These are phyloP conservation scores for Enteromius viviparus DNA, from an alignment of 2,797 vertebrate species.

Conservation along the genomic window DNA sequence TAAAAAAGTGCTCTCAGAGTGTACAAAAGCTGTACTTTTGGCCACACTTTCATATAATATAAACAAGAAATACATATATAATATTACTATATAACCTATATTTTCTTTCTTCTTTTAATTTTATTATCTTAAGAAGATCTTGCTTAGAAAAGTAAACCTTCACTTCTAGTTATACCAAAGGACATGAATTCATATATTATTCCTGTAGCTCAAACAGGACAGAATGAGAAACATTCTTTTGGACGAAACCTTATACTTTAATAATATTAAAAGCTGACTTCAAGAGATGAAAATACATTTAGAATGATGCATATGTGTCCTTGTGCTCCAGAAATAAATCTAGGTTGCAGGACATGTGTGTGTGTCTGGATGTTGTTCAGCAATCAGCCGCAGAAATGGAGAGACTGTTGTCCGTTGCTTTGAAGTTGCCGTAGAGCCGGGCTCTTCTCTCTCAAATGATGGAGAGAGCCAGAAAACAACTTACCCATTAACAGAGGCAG, in stretches of 20 bases:
- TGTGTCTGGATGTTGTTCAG: constrained; percentile 62
- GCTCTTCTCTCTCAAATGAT: constrained; percentile 70
- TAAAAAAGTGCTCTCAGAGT: too few species aligned
- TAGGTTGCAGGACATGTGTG: background rate
- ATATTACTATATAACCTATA: too few species aligned
- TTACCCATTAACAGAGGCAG: constrained; percentile 71
- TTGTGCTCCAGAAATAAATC: constrained; percentile 8
- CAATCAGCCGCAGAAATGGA: constrained; percentile 77
- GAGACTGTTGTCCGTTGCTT: constrained; percentile 65
- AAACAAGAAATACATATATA: too few species aligned
- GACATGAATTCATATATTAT: background rate
- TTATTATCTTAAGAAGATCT: background rate
- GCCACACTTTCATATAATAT: background rate
- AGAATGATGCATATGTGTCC: background rate
- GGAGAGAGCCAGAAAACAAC: constrained; percentile 70
- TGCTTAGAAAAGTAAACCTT: background rate
- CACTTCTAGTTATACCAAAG: background rate
- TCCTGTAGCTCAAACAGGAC: background rate
- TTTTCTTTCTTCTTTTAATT: too few species aligned
- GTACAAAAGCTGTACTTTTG: too few species aligned
- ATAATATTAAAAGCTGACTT: background rate
- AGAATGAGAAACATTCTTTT: background rate
- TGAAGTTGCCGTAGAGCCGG: constrained; percentile 75
- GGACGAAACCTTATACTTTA: background rate
- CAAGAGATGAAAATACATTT: background rate